phyloP scores from a whole-genome alignment of 1,140 invertebrate species.

The Berghia stephanieae region DNA sequence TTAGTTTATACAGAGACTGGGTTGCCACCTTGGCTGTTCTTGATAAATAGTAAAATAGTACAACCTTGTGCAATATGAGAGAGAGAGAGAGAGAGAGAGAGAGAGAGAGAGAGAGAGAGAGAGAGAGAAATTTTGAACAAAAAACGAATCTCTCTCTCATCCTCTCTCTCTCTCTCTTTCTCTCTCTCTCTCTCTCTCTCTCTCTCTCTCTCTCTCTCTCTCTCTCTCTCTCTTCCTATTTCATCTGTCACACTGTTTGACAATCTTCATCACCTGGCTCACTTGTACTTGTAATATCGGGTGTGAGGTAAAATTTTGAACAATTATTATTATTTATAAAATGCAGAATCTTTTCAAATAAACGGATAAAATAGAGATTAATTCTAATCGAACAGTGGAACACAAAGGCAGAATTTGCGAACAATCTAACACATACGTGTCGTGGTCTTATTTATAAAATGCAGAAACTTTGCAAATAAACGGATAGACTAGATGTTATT shows the following conservation, averaged over 20 bases:
- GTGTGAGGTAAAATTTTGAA: neutral
- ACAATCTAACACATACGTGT: no score
- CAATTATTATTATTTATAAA: neutral
- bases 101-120: slow-evolving; percentile 25
- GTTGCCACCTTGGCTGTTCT: no score
- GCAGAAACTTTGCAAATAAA: no score
- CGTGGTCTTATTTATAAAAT: no score
- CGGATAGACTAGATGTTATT: no score
- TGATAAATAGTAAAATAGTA: no score
- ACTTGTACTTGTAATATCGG: neutral
- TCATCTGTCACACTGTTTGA: neutral
- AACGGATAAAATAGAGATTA: no score
- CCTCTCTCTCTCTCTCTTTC: neutral
- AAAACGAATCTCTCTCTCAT: neutral
- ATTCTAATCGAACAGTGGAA: no score
- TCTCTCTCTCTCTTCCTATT: neutral
- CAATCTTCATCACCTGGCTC: neutral
- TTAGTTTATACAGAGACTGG: no score
- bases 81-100: slow-evolving; percentile 14
- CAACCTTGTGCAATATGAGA: neutral
- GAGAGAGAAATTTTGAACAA: neutral
- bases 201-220: neutral
- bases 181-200: neutral
- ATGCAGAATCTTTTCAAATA: neutral
- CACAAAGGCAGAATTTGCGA: no score